Evolutionary conservation across 2,797 vertebrate genomes (phyloP).

Genomic region (Catamblyrhynchus diadema): DNA sequence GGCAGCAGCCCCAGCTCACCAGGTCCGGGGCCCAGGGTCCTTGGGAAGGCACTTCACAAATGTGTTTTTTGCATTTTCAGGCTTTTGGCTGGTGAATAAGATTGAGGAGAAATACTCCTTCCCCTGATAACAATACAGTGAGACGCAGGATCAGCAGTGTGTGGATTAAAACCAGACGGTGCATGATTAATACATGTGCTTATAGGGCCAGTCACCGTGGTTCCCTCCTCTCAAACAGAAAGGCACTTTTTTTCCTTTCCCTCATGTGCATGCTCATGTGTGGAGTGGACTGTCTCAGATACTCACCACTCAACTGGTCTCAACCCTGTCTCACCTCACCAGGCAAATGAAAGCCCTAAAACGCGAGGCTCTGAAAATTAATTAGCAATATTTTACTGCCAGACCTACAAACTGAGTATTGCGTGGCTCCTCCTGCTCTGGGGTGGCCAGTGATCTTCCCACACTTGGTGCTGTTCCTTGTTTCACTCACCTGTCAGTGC

Average conservation of each 20-base stretch:
- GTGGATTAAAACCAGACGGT: constrained; percentile 84
- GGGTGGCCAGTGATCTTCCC: not conserved
- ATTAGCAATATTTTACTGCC: not conserved
- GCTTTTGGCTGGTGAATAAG: constrained; percentile 78
- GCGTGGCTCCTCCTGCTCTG: not conserved
- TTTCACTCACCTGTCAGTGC: not conserved
- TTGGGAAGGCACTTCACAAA: constrained; percentile 76
- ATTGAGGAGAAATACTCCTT: constrained; percentile 80
- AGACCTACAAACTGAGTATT: not conserved
- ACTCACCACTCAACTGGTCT: constrained; percentile 13
- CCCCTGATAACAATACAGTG: constrained; percentile 80
- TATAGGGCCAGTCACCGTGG: constrained; percentile 77
- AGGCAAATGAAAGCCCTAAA: not conserved
- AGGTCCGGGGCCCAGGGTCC: constrained; percentile 67
- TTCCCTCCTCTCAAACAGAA: constrained; percentile 78
- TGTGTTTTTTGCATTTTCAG: constrained; percentile 83
- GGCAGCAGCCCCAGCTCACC: constrained; percentile 71
- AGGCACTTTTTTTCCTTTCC: constrained; percentile 20
- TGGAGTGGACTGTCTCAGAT: constrained; percentile 49
- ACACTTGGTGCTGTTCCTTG: not conserved
- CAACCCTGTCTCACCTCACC: constrained; percentile 20
- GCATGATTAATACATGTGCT: constrained; percentile 83
- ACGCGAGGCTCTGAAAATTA: not conserved
- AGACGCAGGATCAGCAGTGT: constrained; percentile 78
- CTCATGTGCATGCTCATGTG: constrained; percentile 44